Evolutionary conservation across 53 echinoderm and acorn worm genomes (phyloP).

Genomic region (Actinopyga echinites): DNA sequence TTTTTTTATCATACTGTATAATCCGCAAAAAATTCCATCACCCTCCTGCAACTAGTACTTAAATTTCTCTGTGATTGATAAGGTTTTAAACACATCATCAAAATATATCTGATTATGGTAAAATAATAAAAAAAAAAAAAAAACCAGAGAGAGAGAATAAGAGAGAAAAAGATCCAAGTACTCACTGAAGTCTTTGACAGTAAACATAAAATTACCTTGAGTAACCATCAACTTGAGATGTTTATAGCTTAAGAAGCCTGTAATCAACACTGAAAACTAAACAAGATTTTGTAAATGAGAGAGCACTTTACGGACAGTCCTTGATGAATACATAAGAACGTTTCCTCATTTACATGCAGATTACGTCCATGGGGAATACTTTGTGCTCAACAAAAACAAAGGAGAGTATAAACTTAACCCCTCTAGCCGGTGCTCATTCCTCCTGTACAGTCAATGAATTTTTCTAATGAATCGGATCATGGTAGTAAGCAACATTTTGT

Average conservation of each 20-base stretch:
- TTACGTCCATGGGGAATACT: constrained; percentile 37
- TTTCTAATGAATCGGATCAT: constrained; percentile 46
- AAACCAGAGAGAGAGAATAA: too few species aligned
- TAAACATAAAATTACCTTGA: neutral
- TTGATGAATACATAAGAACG: constrained; percentile 24
- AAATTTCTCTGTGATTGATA: too few species aligned
- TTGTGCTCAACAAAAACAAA: constrained; percentile 1
- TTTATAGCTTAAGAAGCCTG: neutral
- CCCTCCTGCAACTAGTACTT: too few species aligned
- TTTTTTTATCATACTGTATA: too few species aligned
- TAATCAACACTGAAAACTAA: constrained; percentile 45
- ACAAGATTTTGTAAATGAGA: constrained; percentile 22
- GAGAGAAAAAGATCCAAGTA: too few species aligned
- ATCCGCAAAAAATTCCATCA: too few species aligned
- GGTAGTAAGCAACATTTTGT: constrained; percentile 22
- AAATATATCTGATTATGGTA: too few species aligned
- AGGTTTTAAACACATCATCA: too few species aligned
- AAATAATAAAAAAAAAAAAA: too few species aligned
- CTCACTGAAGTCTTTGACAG: constrained; percentile 7
- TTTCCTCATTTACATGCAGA: constrained; percentile 42
- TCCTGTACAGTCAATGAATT: constrained; percentile 38
- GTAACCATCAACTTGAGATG: constrained; percentile 13
- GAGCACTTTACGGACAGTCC: constrained; percentile 18
- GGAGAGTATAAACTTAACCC: constrained; percentile 19
- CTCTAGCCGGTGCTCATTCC: constrained; percentile 35